Evolutionary conservation across 2,113 vertebrate genomes (phyloP), one percentile per base, ranked within the genome.

Genomic region (Piaya cayana): DNA sequence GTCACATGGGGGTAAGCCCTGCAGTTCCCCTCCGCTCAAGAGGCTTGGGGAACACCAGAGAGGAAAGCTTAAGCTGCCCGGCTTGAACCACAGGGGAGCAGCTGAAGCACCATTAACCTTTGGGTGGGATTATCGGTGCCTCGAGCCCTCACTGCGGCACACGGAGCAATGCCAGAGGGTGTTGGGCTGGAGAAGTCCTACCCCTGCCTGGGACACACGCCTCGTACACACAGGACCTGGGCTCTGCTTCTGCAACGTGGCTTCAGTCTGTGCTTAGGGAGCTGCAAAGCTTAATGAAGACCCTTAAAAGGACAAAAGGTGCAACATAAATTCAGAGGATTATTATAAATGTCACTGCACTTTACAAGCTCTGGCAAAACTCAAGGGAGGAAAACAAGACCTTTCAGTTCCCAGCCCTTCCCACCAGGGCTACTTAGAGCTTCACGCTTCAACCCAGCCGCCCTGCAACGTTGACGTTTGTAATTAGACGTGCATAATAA

Each of bases 281-380:
- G 81, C 75, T 84, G 79, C 90, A 75, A 92, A 95, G 55, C 76
- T 93, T 95, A 94, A 94, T 97, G 95, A 97, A 95, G 95, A 95
- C 86, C 94, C 84, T 97, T 95, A 90, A 92, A 96, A 97, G 90
- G 88, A 97, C 94, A 93, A 94, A 95, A 95, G 88, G 92, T 96
- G 92, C 82, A 59, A 68, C 62, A 90, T 96, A 96, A 96, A 96
- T 92, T 95, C 72, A 68, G 59, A 64, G 70, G 67, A 94, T 96
- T 95, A 94, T 97, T 95, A 95, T 88, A 96, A 97, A 97, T 96
- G 93, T 97, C 94, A 95, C 55, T 37, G 95, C 2, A 1, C 94
- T 97, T 96, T 95, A 95, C 86, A 93, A 87, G 95, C 84, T 93
- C 92, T 95, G 95, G 94, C 72, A 88, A 94, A 97, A 93, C 92